These are phyloP conservation scores for Eupithecia pulchellata DNA, from an alignment of 2,888 invertebrate species.

Conservation along the genomic window DNA sequence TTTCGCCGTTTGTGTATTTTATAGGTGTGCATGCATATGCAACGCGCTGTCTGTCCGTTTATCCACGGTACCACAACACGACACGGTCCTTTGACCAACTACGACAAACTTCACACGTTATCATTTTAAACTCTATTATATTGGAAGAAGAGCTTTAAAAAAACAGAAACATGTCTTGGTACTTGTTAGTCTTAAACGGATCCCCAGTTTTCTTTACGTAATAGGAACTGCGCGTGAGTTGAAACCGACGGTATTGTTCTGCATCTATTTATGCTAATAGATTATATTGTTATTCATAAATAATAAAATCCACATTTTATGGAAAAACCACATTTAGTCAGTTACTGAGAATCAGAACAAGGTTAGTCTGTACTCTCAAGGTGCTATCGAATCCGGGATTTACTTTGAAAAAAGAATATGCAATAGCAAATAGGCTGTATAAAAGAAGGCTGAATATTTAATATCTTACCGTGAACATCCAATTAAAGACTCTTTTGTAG, in stretches of 20 bases:
- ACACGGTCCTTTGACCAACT: constrained; percentile 65
- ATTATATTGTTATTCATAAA: constrained; percentile 53
- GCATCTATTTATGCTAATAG: constrained; percentile 70
- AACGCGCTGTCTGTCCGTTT: constrained; percentile 72
- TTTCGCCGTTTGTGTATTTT: constrained; percentile 62
- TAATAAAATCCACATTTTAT: constrained; percentile 60
- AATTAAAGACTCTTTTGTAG: constrained; percentile 14
- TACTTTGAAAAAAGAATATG: not conserved
- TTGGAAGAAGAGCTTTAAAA: constrained; percentile 30
- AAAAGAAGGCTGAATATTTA: not conserved
- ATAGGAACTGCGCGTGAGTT: constrained; percentile 74
- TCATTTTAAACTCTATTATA: constrained; percentile 40
- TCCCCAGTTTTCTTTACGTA: constrained; percentile 70
- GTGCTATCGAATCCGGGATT: constrained; percentile 33
- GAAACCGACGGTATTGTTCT: constrained; percentile 67
- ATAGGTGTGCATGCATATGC: constrained; percentile 70
- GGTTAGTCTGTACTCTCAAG: constrained; percentile 42
- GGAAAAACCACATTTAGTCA: constrained; percentile 64
- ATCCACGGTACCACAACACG: constrained; percentile 77
- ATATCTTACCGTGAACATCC: not conserved
- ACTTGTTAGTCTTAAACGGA: constrained; percentile 59
- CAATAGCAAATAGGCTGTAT: too few relatives aligned
- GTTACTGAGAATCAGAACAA: constrained; percentile 47
- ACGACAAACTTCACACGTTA: constrained; percentile 30
- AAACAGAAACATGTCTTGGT: constrained; percentile 26